These are phyloP conservation scores for Diuraphis noxia DNA, from an alignment of 1,140 invertebrate species.

Conservation along the genomic window DNA sequence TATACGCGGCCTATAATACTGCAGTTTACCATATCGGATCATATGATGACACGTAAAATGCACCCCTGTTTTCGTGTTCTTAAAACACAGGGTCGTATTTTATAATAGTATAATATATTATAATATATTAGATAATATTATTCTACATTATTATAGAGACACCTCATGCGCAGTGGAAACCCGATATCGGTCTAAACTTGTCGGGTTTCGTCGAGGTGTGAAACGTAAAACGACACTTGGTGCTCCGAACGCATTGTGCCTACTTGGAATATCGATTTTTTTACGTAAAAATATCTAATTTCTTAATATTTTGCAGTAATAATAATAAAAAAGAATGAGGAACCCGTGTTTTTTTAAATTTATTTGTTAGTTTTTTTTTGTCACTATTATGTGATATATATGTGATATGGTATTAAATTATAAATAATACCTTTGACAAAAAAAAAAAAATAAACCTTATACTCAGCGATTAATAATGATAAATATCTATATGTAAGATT, in stretches of 20 bases:
- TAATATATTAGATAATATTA: conserved; percentile 10
- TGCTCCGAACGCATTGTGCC: not conserved
- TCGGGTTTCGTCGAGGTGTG: conserved; percentile 40
- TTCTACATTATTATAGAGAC: not conserved
- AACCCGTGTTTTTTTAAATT: not conserved
- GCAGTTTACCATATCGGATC: not conserved
- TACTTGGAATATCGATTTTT: not conserved
- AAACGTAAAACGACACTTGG: conserved; percentile 44
- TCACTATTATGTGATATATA: not conserved
- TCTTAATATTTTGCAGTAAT: not conserved
- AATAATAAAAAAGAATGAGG: not conserved
- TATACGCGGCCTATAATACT: not conserved
- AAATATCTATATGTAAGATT: not conserved
- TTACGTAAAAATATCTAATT: conserved; percentile 27
- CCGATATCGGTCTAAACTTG: conserved; percentile 9
- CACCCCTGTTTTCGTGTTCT: not conserved
- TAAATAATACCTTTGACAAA: not conserved
- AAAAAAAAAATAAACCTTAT: not conserved
- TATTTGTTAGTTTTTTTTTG: not conserved
- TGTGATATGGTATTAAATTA: not conserved
- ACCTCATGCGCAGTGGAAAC: conserved; percentile 4
- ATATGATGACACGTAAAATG: not conserved
- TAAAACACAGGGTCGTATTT: not conserved
- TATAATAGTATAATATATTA: not conserved
- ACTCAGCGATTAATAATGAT: not conserved